Evolutionary conservation across 2,113 vertebrate genomes (phyloP), one percentile per base, ranked within the genome.

Genomic region (Thunnus maccoyii): DNA sequence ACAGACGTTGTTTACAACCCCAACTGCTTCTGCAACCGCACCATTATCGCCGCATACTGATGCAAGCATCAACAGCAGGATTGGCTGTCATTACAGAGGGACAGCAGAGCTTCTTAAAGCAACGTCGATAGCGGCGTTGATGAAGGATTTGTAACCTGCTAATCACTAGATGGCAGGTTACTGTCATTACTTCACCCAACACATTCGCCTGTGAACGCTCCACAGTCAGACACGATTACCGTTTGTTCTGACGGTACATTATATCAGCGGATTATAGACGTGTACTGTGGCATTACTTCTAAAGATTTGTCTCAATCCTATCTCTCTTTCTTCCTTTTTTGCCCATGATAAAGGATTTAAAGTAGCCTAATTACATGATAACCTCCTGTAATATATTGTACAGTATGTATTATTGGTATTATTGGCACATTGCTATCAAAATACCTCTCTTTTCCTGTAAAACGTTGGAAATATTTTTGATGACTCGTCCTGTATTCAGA

Each of bases 1-100:
- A 90, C 91, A 91, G 88, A 91, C 88, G 87, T 87, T 91, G 91
- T 92, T 92, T 92, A 91, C 91, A 89, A 87, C 86, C 79, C 84
- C 84, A 76, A 82, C 76, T 82, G 89, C 89, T 81, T 82, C 89
- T 76, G 86, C 78, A 62, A 50, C 51, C 44, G n/a, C 77, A 27
- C 84, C 86, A 88, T 89, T 91, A 91, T 92, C 87, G 65, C 86
- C 63, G 91, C 86, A 90, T 91, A 87, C 89, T 90, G 88, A 92
- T 92, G 91, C 60, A 15, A n/a, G 74, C 79, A 5, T 66, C 85
- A 81, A 30, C 88, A 52, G 80, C 80, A 55, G 82, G 85, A 82
- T 56, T 80, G 83, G 88, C 84, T 69, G 84, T 79, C 82, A 46
- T 83, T 75, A 66, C 44, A 61, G 55, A 47, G 30, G 83, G 27